Percentiles rank a stretch among this genome's conserved stretches.
Conservation (phyloP, 2,888 invertebrate genomes). For the Plagodis pulveraria region DNA sequence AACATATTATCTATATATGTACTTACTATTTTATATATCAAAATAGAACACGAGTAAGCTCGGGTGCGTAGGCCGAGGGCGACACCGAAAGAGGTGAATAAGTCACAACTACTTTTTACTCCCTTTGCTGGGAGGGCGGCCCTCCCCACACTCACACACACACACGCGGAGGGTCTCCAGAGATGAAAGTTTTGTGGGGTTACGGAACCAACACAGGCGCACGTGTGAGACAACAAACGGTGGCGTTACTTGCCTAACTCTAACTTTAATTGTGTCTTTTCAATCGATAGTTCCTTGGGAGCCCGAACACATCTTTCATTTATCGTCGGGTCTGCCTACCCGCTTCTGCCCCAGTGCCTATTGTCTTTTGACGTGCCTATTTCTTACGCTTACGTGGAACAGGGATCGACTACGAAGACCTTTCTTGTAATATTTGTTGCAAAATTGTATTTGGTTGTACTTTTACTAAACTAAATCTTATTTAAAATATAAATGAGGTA, state of each 20-base stretch:
- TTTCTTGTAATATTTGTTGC: slow-evolving; percentile 17
- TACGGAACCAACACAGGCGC: slow-evolving; percentile 74
- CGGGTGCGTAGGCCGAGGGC: slow-evolving; percentile 75
- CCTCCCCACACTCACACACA: slow-evolving; percentile 57
- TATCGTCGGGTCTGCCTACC: slow-evolving; percentile 47
- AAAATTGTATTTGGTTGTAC: slow-evolving; percentile 10
- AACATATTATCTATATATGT: slow-evolving; percentile 7
- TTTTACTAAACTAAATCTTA: neutral
- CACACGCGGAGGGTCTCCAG: slow-evolving; percentile 65
- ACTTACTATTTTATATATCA: slow-evolving; percentile 31
- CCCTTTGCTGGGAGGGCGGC: slow-evolving; percentile 74
- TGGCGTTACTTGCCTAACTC: slow-evolving; percentile 80
- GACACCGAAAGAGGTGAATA: slow-evolving; percentile 84
- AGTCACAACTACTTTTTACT: slow-evolving; percentile 84
- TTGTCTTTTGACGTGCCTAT: slow-evolving; percentile 49
- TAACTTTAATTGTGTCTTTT: slow-evolving; percentile 85
- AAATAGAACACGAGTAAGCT: slow-evolving; percentile 60
- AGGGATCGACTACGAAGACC: slow-evolving; percentile 21
- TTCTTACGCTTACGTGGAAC: slow-evolving; percentile 43
- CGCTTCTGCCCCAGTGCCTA: slow-evolving; percentile 40
- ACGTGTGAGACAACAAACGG: slow-evolving; percentile 79
- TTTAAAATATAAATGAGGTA: neutral
- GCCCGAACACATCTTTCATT: slow-evolving; percentile 57
- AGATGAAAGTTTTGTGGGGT: slow-evolving; percentile 84
- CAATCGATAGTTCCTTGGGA: slow-evolving; percentile 78